Conservation (phyloP, 2,888 invertebrate species). For the Agonopterix arenella region DNA sequence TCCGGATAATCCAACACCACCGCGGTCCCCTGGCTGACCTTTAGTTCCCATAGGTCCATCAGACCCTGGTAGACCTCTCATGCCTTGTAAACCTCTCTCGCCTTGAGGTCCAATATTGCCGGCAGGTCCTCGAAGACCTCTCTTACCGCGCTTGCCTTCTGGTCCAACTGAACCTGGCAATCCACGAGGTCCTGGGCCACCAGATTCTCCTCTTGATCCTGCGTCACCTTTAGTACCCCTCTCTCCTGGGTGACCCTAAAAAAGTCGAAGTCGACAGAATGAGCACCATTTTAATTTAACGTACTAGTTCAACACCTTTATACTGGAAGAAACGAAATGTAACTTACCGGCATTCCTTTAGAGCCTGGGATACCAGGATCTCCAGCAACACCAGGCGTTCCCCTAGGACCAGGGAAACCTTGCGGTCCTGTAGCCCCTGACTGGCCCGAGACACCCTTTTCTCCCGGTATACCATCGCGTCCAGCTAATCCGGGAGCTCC, state of each 20-base stretch:
- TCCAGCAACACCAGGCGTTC: constrained; percentile 85
- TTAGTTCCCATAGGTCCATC: constrained; percentile 87
- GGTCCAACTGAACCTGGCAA: constrained; percentile 84
- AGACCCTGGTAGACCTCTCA: constrained; percentile 83
- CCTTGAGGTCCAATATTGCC: constrained; percentile 85
- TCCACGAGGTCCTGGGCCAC: constrained; percentile 84
- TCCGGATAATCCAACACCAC: constrained; percentile 68
- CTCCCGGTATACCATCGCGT: constrained; percentile 87
- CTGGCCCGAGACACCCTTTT: constrained; percentile 86
- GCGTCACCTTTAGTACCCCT: constrained; percentile 87
- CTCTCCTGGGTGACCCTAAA: constrained; percentile 85
- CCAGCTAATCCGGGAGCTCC: constrained; percentile 87
- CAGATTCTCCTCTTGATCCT: constrained; percentile 86
- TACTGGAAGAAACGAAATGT: neutral
- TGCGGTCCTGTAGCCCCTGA: constrained; percentile 84
- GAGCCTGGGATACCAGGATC: constrained; percentile 84
- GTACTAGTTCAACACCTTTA: no score
- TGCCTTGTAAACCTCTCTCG: constrained; percentile 82
- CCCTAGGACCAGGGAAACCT: constrained; percentile 89
- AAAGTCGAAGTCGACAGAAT: neutral
- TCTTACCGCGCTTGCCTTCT: constrained; percentile 89
- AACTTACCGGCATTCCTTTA: constrained; percentile 82
- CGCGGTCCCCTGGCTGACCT: constrained; percentile 85
- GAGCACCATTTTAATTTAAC: no score
- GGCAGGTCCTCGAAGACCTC: constrained; percentile 85